These are phyloP conservation scores for Blera fallax DNA, from an alignment of 2,888 invertebrate genomes.

Conservation along the genomic window DNA sequence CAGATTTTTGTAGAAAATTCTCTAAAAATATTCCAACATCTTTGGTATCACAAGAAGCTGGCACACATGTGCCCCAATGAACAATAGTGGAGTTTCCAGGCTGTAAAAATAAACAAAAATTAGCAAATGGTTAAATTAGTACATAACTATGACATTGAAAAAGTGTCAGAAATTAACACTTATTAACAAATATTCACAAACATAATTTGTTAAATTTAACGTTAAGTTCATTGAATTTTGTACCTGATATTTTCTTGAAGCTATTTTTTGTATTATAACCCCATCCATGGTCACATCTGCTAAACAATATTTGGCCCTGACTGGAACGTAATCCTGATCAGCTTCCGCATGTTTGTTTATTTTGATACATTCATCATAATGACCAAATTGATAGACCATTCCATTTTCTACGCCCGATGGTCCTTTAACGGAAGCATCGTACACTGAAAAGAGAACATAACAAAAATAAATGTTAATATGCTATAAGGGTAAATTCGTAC, in stretches of 20 bases:
- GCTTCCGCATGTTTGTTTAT: slow-evolving; percentile 20
- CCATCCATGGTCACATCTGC: slow-evolving; percentile 83
- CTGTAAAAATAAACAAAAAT: slow-evolving; percentile 53
- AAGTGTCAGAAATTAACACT: neutral
- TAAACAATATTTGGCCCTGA: slow-evolving; percentile 85
- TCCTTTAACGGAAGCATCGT: slow-evolving; percentile 88
- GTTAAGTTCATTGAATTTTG: neutral
- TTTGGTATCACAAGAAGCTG: slow-evolving; percentile 83
- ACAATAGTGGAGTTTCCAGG: slow-evolving; percentile 76
- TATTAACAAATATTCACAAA: neutral
- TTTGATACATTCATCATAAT: slow-evolving; percentile 87
- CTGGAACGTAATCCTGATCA: slow-evolving; percentile 28
- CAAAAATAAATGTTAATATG: neutral
- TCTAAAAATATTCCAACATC: slow-evolving; percentile 82
- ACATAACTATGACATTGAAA: neutral
- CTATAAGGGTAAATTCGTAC: neutral
- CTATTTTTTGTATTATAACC: slow-evolving; percentile 69
- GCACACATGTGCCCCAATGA: slow-evolving; percentile 86
- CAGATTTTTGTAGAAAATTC: slow-evolving; percentile 80
- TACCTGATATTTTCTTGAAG: slow-evolving; percentile 74
- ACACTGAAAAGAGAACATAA: slow-evolving; percentile 83
- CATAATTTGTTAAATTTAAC: neutral
- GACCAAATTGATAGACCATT: slow-evolving; percentile 87
- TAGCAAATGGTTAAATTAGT: neutral
- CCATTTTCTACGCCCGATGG: slow-evolving; percentile 87